Conservation (phyloP, 2,888 invertebrate genomes). For the Flabesymbios commensalis region DNA sequence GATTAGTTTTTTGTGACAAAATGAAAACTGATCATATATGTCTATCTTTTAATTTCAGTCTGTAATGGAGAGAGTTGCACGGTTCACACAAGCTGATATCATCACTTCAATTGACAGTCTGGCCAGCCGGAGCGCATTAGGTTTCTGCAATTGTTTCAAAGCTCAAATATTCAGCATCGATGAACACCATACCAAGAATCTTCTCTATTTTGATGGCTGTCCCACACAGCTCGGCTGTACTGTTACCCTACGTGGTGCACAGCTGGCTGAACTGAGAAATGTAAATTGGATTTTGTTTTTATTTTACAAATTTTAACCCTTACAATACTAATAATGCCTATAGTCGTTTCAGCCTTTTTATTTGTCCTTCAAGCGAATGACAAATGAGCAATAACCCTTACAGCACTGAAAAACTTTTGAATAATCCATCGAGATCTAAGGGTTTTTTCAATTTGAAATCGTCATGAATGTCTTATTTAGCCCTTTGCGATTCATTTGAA, state of each 20-base stretch:
- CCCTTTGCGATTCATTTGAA: no score
- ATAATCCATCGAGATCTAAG: no score
- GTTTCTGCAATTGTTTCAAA: conserved; percentile 82
- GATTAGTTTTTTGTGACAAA: no score
- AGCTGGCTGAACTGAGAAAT: conserved; percentile 73
- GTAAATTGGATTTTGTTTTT: no score
- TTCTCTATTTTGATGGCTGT: conserved; percentile 93
- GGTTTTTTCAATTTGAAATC: no score
- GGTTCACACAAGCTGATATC: conserved; percentile 82
- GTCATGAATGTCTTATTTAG: no score
- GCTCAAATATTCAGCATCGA: conserved; percentile 61
- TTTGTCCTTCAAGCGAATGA: no score
- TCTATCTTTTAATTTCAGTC: conserved; percentile 62
- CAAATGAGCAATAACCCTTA: no score
- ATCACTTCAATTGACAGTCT: conserved; percentile 87
- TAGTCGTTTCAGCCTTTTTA: no score
- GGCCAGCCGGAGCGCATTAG: conserved; percentile 73
- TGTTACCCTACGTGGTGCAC: conserved; percentile 79
- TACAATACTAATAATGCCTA: neutral
- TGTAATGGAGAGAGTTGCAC: conserved; percentile 78
- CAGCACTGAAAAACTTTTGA: no score
- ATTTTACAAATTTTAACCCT: neutral
- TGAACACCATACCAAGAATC: conserved; percentile 70
- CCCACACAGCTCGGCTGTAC: conserved; percentile 84
- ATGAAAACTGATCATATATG: no score